Percentiles rank a stretch among this genome's conserved stretches.
Conservation (phyloP, 2,113 vertebrate genomes). For the Brachyhypopomus occidentalis region DNA sequence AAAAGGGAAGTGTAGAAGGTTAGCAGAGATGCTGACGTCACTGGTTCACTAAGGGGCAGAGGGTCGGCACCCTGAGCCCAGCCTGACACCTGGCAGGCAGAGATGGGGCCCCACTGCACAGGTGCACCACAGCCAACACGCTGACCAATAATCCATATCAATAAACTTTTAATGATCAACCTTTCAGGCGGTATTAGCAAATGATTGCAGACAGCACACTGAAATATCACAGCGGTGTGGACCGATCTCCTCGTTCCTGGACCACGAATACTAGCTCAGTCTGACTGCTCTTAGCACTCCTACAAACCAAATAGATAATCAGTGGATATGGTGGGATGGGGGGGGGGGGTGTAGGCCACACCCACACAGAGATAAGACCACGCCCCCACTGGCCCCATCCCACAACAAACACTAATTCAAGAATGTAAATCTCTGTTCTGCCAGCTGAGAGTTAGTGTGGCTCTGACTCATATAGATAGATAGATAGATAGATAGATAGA, state of each 20-base stretch:
- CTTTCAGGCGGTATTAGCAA: slow-evolving; percentile 35
- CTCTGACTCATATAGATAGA: too few species aligned
- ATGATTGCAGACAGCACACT: background rate
- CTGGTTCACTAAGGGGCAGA: background rate
- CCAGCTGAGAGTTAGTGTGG: too few species aligned
- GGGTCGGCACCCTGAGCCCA: background rate
- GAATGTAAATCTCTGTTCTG: too few species aligned
- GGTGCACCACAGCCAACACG: slow-evolving; percentile 14
- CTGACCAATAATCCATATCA: slow-evolving; percentile 30
- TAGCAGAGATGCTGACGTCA: background rate
- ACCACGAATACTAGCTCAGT: background rate
- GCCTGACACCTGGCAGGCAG: slow-evolving; percentile 34
- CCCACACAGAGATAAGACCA: too few species aligned
- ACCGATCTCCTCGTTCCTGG: background rate
- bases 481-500: too few species aligned
- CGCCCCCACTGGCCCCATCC: too few species aligned
- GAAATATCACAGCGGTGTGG: background rate
- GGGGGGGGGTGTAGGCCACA: too few species aligned
- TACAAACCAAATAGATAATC: slow-evolving; percentile 13
- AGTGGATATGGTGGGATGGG: background rate
- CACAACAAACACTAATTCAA: too few species aligned
- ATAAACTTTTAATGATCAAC: slow-evolving; percentile 31
- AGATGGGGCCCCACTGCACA: background rate
- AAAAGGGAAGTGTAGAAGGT: background rate
- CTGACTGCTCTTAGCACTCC: slow-evolving; percentile 21